Evolutionary conservation across 2,888 invertebrate species (phyloP).

Genomic region (Ramazzottius varieornatus): DNA sequence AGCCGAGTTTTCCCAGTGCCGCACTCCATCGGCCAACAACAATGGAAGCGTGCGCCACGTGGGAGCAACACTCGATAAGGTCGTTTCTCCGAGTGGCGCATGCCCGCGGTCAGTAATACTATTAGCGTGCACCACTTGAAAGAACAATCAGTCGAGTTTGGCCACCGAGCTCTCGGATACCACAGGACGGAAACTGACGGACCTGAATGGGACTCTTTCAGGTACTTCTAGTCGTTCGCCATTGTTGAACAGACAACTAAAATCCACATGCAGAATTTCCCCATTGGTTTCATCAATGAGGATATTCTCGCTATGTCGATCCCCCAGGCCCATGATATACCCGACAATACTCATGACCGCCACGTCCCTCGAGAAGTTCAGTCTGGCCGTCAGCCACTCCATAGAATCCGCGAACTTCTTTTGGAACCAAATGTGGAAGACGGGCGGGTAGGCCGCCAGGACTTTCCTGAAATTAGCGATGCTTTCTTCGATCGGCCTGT

Average conservation of each 20-base stretch:
- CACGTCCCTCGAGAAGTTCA: constrained; percentile 62
- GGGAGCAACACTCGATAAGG: too few species aligned
- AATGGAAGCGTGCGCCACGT: too few species aligned
- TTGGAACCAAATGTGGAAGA: constrained; percentile 75
- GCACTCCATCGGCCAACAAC: too few species aligned
- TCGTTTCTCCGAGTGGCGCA: too few species aligned
- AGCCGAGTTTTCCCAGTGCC: too few species aligned
- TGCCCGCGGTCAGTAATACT: too few species aligned
- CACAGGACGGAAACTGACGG: too few species aligned
- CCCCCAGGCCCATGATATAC: constrained; percentile 25
- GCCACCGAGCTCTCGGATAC: too few species aligned
- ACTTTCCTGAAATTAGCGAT: constrained; percentile 24
- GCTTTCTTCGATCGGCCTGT: constrained; percentile 28
- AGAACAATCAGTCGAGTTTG: too few species aligned
- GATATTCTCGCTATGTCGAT: constrained; percentile 69
- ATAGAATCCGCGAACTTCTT: constrained; percentile 64
- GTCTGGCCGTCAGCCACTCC: constrained; percentile 53
- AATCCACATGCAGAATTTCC: constrained; percentile 86
- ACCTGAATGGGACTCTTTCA: constrained; percentile 40
- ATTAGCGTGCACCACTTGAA: too few species aligned
- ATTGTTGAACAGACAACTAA: constrained; percentile 85
- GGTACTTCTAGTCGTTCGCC: constrained; percentile 62
- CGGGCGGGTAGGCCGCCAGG: constrained; percentile 42
- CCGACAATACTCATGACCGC: constrained; percentile 64
- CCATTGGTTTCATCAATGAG: constrained; percentile 70